phyloP scores from a whole-genome alignment of 2,797 vertebrate genomes.

The Nannoperca australis region DNA sequence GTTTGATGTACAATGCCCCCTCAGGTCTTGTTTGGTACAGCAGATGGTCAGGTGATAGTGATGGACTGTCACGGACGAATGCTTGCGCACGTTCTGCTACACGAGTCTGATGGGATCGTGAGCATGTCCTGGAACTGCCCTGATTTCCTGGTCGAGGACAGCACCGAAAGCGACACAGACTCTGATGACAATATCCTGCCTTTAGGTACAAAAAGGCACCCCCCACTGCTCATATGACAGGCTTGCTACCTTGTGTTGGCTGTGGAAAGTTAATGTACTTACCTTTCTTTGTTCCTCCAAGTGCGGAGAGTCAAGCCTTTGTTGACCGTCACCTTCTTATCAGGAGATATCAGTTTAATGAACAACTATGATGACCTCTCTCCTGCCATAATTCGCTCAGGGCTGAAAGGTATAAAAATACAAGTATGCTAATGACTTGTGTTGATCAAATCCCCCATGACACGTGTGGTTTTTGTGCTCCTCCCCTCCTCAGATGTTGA shows the following conservation, averaged over 20 bases:
- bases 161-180: conserved; percentile 97
- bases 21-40: conserved; percentile 97
- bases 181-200: conserved; percentile 93
- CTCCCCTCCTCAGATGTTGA: conserved; percentile 90
- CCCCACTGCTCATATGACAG: neutral
- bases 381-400: conserved; percentile 95
- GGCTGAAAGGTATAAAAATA: conserved; percentile 91
- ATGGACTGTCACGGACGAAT: conserved; percentile 99
- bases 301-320: conserved; percentile 94
- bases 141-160: conserved; percentile 97
- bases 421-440: neutral
- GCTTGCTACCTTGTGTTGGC: neutral
- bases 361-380: conserved; percentile 98
- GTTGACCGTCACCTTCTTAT: conserved; percentile 98
- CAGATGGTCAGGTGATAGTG: conserved; percentile 98
- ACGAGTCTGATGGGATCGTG: conserved; percentile 96
- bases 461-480: neutral
- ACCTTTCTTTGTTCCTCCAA: conserved; percentile 43
- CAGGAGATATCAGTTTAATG: conserved; percentile 98
- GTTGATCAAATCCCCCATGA: neutral
- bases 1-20: conserved; percentile 41
- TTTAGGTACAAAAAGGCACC: conserved; percentile 84
- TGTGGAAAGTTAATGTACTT: conserved; percentile 5
- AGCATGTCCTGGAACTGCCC: conserved; percentile 99
- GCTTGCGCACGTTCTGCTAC: conserved; percentile 96